These are phyloP conservation scores for Bufo gargarizans DNA, from an alignment of 2,113 vertebrate genomes.

Conservation along the genomic window DNA sequence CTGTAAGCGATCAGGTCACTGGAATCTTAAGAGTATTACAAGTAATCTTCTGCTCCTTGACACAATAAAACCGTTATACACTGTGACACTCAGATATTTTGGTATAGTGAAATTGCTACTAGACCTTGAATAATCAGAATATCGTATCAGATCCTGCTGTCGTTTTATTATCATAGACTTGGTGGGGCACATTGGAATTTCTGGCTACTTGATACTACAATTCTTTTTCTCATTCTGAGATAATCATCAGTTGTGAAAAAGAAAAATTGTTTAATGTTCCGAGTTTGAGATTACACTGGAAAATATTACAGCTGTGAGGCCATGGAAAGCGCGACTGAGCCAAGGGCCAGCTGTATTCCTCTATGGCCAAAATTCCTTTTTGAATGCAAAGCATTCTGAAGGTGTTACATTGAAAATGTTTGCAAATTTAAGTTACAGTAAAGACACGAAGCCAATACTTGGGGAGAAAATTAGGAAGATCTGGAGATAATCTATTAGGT, in stretches of 20 bases:
- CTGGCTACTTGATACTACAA: conserved; percentile 33
- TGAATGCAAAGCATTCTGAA: neutral
- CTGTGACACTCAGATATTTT: neutral
- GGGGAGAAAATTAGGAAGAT: neutral
- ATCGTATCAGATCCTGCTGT: conserved; percentile 20
- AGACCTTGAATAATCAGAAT: conserved; percentile 24
- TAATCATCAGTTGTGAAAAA: conserved; percentile 47
- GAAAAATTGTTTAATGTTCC: conserved; percentile 47
- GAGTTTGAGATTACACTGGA: conserved; percentile 34
- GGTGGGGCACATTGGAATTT: conserved; percentile 4
- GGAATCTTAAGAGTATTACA: neutral
- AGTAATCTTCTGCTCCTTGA: neutral
- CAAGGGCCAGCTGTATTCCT: conserved; percentile 34
- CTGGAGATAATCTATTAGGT: neutral
- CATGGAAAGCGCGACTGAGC: conserved; percentile 25
- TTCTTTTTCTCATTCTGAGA: conserved; percentile 20
- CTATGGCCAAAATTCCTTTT: conserved; percentile 13
- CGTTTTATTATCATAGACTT: conserved; percentile 1
- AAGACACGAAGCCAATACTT: neutral
- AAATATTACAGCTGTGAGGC: conserved; percentile 47
- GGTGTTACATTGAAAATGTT: conserved; percentile 25
- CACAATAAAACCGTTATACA: neutral
- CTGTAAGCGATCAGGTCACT: neutral
- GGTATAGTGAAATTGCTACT: neutral
- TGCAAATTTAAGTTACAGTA: neutral